These are phyloP conservation scores for Caloenas nicobarica DNA, from an alignment of 2,113 vertebrate species.

Conservation along the genomic window DNA sequence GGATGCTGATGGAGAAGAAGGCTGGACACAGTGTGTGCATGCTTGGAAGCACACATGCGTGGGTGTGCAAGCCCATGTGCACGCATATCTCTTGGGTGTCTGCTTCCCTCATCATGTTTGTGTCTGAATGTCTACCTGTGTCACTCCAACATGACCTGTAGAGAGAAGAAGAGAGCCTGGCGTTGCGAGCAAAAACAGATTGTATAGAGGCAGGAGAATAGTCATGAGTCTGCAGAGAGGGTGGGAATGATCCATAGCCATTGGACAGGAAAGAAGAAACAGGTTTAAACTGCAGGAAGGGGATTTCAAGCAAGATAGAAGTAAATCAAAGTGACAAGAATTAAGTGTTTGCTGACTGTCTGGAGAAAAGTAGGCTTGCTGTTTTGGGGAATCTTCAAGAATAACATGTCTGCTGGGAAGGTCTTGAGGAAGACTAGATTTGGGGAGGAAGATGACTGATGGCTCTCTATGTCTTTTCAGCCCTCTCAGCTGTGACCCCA, in stretches of 20 bases:
- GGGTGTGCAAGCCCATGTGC: not conserved
- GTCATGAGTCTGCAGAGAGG: not conserved
- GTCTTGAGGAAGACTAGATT: not conserved
- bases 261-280: conserved; percentile 34
- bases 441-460: conserved; percentile 3
- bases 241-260: not conserved
- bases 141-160: not conserved
- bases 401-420: conserved; percentile 12
- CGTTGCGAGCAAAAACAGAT: not conserved
- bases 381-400: not conserved
- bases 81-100: not conserved
- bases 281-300: conserved; percentile 37
- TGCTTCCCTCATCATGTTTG: not conserved
- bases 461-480: not conserved
- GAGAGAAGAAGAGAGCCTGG: not conserved
- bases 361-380: not conserved
- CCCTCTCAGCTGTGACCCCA: conserved; percentile 40
- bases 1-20: not conserved
- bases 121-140: not conserved
- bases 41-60: not conserved
- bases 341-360: conserved; percentile 49
- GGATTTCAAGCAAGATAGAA: conserved; percentile 22
- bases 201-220: not conserved
- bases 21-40: not conserved
- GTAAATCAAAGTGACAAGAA: conserved; percentile 57